Base-by-base conservation (phyloP, 2,888 invertebrate species). In the Alloplasta piceator region DNA sequence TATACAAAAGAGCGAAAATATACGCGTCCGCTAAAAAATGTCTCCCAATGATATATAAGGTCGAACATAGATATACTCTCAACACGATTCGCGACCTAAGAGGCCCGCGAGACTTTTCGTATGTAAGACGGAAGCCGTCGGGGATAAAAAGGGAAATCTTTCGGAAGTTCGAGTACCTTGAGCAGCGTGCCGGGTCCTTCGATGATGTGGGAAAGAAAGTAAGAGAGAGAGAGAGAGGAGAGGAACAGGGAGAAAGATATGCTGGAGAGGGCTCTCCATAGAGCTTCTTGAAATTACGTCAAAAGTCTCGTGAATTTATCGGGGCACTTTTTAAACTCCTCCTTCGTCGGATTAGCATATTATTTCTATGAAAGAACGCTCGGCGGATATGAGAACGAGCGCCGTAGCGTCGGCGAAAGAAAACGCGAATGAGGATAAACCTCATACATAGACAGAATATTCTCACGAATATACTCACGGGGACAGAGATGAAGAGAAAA, bases 241-340 rank as follows among this genome's bases (percentile, higher is more conserved):
- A 26, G 26, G 52, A 12, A 60, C 36, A 5, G 58, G 36, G 58
- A 41, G 43, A 58, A 3, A 39, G 12, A 14, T 26, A 26, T 26
- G 26, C 26, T 26, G 26, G 26, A 26, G 26, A 26, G 3, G 26
- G n/a, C 14, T 58, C 52, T 50, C 87, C 66, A 81, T 71, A 67
- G 60, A 78, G 70, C 60, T 78, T 26, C 78, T 67, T 67, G 89
- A 91, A 92, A 92, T 91, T 92, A 92, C 91, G 92, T 90, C 91
- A 90, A 90, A 91, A 91, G 91, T 91, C 90, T 88, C 80, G 88
- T 90, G 88, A 92, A 92, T 92, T 92, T 92, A 92, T 92, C 89
- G 91, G 88, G 87, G 88, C 91, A 91, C 92, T 92, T 92, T 91
- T 91, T 90, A 91, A 91, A 92, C 91, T 92, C 91, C 89, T 88